phyloP scores from a whole-genome alignment of 2,113 vertebrate genomes.

The Xiphophorus hellerii region DNA sequence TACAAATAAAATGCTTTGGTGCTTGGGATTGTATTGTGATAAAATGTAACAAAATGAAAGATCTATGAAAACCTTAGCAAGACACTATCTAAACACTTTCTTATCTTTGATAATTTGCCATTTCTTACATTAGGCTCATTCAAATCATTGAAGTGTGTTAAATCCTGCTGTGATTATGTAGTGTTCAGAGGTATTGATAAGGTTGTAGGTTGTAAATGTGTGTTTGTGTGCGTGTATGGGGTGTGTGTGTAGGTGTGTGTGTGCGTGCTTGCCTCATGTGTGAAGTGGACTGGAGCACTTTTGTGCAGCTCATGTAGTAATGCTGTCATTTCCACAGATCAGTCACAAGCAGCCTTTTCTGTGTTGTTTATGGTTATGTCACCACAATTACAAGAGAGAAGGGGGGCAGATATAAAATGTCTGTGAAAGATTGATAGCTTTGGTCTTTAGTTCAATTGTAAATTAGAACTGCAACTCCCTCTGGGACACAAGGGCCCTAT shows the following conservation, averaged over 20 bases:
- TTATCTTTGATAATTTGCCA: background rate
- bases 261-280: conserved; percentile 4
- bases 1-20: too few species aligned
- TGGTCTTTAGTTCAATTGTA: conserved; percentile 99
- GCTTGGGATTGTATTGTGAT: background rate
- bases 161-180: background rate
- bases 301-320: conserved; percentile 68
- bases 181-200: conserved; percentile 13
- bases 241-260: background rate
- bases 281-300: conserved; percentile 38
- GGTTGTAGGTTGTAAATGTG: background rate
- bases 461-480: conserved; percentile 97
- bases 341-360: conserved; percentile 79
- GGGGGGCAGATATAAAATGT: conserved; percentile 81
- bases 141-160: background rate
- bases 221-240: background rate
- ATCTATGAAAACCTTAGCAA: background rate
- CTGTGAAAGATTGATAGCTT: conserved; percentile 98
- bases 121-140: background rate
- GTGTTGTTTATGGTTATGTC: conserved; percentile 88
- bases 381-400: conserved; percentile 89
- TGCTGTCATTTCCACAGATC: conserved; percentile 76
- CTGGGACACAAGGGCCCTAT: conserved; percentile 93
- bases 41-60: background rate
- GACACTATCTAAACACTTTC: background rate